Percentiles rank a stretch among this genome's conserved stretches.
phyloP scores from a whole-genome alignment of 2,113 vertebrate species.

The Pedionomus torquatus region DNA sequence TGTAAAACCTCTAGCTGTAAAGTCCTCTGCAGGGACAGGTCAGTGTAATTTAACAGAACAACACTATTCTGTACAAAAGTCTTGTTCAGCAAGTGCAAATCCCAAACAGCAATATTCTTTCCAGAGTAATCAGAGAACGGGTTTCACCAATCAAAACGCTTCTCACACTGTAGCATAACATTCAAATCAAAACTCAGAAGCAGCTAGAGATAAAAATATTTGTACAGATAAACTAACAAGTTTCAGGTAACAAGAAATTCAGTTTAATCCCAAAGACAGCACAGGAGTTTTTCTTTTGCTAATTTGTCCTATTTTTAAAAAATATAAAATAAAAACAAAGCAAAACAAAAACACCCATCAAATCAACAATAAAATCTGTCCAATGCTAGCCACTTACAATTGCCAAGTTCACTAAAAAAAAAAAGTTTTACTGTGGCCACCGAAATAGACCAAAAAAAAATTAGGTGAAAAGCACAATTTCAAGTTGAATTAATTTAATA shows the following conservation, averaged over 20 bases:
- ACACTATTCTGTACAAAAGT: background rate
- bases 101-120: background rate
- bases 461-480: background rate
- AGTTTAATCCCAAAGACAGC: background rate
- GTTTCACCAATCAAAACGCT: background rate
- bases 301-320: background rate
- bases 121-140: background rate
- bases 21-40: background rate
- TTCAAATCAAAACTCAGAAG: background rate
- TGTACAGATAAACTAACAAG: accelerated
- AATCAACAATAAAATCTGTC: background rate
- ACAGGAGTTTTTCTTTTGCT: background rate
- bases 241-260: background rate
- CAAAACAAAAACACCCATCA: background rate
- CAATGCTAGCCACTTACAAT: background rate
- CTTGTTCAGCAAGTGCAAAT: background rate
- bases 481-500: background rate
- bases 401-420: background rate
- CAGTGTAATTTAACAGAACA: background rate
- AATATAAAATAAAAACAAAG: too few relatives aligned
- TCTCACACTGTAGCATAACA: background rate
- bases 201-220: background rate
- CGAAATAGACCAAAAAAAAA: background rate
- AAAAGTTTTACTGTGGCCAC: background rate
- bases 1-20: background rate